Percentiles rank a stretch among this genome's conserved stretches.
Evolutionary conservation across 2,888 invertebrate genomes (phyloP).

Genomic region (Sphecodes monilicornis): DNA sequence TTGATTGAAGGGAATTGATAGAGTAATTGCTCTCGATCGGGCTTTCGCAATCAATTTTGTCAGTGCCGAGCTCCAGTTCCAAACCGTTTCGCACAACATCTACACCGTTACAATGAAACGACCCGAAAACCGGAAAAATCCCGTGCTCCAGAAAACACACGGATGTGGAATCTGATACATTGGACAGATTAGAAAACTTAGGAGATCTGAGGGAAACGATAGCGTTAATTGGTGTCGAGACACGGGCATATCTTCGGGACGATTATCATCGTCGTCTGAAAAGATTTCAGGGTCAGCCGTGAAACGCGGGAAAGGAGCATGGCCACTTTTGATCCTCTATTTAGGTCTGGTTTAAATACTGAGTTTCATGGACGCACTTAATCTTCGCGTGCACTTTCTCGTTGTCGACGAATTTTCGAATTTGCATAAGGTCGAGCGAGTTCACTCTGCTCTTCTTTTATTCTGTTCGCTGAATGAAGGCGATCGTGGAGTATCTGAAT

Average conservation of each 20-base stretch:
- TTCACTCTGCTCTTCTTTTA: neutral
- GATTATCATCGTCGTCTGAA: conserved; percentile 42
- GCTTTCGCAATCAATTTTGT: conserved; percentile 18
- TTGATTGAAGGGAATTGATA: conserved; percentile 28
- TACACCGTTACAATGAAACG: neutral
- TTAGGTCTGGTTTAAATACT: neutral
- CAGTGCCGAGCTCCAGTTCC: neutral
- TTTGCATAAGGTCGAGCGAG: neutral
- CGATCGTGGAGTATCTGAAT: too few species aligned
- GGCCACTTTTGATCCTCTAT: conserved; percentile 18
- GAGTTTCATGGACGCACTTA: neutral
- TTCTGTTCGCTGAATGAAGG: too few species aligned
- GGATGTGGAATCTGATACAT: neutral
- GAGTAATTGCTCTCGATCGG: conserved; percentile 1
- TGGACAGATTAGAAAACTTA: conserved; percentile 34
- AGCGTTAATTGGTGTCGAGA: conserved; percentile 43
- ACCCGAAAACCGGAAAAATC: neutral
- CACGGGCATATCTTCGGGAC: conserved; percentile 7
- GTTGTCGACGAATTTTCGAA: neutral
- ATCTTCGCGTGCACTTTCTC: neutral
- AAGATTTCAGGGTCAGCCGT: conserved; percentile 44
- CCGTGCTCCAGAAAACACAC: neutral
- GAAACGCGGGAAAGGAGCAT: conserved; percentile 14
- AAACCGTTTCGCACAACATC: neutral
- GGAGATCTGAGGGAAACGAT: neutral